phyloP scores from a whole-genome alignment of 2,113 vertebrate species.

The Pseudopipra pipra region DNA sequence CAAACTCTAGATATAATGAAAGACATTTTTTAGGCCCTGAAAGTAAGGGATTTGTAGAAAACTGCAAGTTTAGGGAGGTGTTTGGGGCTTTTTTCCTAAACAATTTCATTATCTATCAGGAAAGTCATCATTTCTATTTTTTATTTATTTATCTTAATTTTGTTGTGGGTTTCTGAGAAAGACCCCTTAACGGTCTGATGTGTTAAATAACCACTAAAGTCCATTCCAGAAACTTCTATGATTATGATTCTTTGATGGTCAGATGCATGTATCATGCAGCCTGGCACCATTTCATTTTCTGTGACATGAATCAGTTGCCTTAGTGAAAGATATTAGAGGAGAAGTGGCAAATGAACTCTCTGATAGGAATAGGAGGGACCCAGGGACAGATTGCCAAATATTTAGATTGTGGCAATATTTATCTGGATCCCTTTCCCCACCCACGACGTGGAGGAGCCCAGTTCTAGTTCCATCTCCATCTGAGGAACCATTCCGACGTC shows the following conservation, averaged over 20 bases:
- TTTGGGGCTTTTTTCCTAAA: not conserved
- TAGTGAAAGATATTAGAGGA: not conserved
- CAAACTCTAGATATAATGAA: not conserved
- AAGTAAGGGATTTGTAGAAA: not conserved
- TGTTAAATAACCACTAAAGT: not conserved
- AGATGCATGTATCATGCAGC: not conserved
- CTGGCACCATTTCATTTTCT: not conserved
- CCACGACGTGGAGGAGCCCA: too few species aligned
- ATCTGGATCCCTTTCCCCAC: too few species aligned
- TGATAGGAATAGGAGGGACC: fast-evolving
- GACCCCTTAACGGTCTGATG: not conserved
- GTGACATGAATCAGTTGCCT: not conserved
- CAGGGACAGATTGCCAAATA: not conserved
- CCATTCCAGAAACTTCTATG: not conserved
- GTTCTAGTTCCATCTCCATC: too few species aligned
- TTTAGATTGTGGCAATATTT: not conserved
- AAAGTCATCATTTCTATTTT: not conserved
- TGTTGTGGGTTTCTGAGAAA: fast-evolving
- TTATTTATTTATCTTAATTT: not conserved
- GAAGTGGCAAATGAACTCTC: not conserved
- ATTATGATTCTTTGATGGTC: not conserved
- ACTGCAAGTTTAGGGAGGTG: not conserved
- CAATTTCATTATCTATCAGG: not conserved
- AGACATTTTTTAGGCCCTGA: not conserved
- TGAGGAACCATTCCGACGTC: too few species aligned